Evolutionary conservation across 2,888 invertebrate species (phyloP).

Genomic region (Ornithoptera alexandrae): DNA sequence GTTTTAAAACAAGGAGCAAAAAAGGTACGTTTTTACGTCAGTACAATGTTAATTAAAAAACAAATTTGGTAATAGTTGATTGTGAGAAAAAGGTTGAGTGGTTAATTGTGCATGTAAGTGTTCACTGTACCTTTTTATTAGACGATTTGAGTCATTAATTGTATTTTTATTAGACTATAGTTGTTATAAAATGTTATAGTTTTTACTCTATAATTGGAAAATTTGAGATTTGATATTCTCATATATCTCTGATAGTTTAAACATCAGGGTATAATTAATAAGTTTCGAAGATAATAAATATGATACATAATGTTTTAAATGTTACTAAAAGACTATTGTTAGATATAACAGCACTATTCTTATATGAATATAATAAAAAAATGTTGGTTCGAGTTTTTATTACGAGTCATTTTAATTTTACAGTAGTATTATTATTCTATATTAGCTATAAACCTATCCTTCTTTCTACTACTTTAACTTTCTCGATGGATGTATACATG

Average conservation of each 20-base stretch:
- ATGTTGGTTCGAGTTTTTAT: neutral
- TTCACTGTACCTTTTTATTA: neutral
- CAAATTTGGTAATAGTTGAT: neutral
- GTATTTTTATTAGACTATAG: neutral
- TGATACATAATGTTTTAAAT: neutral
- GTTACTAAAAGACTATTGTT: neutral
- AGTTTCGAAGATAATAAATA: neutral
- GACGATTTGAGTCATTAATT: neutral
- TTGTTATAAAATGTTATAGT: neutral
- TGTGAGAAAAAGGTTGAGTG: neutral
- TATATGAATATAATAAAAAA: neutral
- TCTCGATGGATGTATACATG: too few species aligned
- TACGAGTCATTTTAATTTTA: neutral
- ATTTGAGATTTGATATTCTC: neutral
- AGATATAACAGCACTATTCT: neutral
- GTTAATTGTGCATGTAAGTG: slow-evolving; percentile 1
- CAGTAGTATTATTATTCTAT: neutral
- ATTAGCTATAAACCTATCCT: neutral
- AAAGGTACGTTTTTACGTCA: too few species aligned
- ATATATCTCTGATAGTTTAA: neutral
- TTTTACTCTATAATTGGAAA: neutral
- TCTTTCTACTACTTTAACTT: too few species aligned
- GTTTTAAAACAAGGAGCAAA: neutral
- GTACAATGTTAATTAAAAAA: neutral
- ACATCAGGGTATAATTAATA: neutral